Conservation (phyloP, 1,140 invertebrate genomes). For the Physella acuta region DNA sequence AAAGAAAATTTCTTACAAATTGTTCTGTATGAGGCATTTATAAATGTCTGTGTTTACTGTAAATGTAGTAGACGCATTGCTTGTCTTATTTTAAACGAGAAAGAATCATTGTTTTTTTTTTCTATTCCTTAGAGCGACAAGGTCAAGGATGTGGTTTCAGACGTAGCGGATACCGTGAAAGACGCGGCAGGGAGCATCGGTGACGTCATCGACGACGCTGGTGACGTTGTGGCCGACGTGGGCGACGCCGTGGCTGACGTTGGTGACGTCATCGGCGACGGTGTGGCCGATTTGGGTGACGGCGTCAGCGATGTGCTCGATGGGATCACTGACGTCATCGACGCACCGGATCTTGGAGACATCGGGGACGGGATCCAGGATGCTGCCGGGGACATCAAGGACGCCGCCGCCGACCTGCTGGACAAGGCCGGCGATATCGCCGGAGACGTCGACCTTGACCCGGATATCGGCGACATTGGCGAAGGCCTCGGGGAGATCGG, state of each 20-base stretch:
- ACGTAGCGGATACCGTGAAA: no score
- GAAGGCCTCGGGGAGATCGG: no score
- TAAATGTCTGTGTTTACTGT: no score
- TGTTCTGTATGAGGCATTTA: no score
- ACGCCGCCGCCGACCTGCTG: background rate
- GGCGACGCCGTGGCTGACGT: background rate
- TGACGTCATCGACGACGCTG: background rate
- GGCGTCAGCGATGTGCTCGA: background rate
- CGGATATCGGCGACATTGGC: no score
- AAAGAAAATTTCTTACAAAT: no score
- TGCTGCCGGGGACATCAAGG: background rate
- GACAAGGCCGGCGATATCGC: no score
- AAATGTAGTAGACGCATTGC: no score
- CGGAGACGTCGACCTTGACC: no score
- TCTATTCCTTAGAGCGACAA: no score
- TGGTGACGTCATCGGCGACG: background rate
- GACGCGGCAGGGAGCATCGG: background rate
- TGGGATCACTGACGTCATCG: background rate
- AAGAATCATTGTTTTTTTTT: no score
- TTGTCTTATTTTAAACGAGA: no score
- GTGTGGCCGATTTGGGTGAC: background rate
- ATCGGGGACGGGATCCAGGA: background rate
- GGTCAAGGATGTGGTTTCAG: background rate
- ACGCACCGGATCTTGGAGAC: background rate
- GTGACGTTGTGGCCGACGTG: background rate